These are phyloP conservation scores for Thysanoteuthis rhombus DNA, from an alignment of 2,888 invertebrate species.

Conservation along the genomic window DNA sequence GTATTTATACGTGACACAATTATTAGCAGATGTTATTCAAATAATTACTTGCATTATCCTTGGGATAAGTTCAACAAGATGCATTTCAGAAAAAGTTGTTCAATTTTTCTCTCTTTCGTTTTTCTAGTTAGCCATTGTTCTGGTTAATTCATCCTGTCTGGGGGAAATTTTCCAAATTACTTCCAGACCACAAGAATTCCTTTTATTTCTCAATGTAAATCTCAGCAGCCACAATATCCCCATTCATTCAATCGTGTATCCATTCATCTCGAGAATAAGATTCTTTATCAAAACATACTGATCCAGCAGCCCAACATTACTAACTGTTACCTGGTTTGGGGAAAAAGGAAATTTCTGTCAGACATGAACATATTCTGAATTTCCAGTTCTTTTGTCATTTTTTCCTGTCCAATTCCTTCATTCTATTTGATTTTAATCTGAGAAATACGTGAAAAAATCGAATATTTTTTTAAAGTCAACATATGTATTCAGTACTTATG, in stretches of 20 bases:
- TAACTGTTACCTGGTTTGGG: background rate
- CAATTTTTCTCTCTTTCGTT: too few species aligned
- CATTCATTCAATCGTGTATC: background rate
- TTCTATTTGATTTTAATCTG: background rate
- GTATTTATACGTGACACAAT: too few species aligned
- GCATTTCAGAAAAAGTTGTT: too few species aligned
- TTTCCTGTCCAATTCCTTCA: background rate
- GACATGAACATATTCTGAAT: background rate
- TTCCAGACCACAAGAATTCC: background rate
- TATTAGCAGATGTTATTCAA: too few species aligned
- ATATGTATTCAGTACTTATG: too few species aligned
- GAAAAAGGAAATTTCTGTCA: background rate
- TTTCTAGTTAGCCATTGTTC: too few species aligned
- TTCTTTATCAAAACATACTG: background rate
- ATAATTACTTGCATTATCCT: too few species aligned
- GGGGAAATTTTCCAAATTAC: background rate
- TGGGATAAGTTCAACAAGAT: too few species aligned
- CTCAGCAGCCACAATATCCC: background rate
- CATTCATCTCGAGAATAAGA: background rate
- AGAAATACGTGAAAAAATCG: background rate
- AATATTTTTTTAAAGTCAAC: too few species aligned
- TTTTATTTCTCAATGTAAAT: background rate
- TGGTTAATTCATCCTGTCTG: background rate
- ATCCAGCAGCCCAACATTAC: background rate
- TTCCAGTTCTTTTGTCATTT: background rate